A percentile compares a stretch with the other conserved stretches of the same genome.
Conservation (phyloP, 37 sponge, comb jelly and placozoan genomes). For the Oscarella lobularis region DNA sequence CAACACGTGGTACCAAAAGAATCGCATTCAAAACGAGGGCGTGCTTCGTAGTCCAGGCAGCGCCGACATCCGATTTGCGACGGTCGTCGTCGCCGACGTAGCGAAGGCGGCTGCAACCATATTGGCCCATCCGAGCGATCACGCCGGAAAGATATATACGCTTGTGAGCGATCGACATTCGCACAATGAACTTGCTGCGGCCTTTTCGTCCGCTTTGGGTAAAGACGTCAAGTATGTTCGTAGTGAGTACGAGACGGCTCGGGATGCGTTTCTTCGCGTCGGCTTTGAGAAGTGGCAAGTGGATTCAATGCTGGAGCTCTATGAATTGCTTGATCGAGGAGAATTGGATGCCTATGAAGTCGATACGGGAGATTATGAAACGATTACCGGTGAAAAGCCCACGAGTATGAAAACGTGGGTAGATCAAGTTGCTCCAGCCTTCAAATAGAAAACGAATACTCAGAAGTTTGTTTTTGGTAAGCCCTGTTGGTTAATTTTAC, state of each 20-base stretch:
- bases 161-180: neutral
- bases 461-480: neutral
- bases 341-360: too few species aligned
- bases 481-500: too few species aligned
- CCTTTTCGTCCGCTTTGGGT: neutral
- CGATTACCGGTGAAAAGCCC: neutral
- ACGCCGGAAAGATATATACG: neutral
- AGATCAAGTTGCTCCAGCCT: neutral
- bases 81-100: neutral
- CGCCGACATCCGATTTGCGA: neutral
- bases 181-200: neutral
- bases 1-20: neutral
- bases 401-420: neutral
- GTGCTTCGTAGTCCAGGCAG: neutral
- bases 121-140: neutral
- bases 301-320: neutral
- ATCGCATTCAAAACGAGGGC: neutral
- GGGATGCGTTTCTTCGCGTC: neutral
- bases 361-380: too few species aligned
- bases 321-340: too few species aligned
- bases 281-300: neutral
- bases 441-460: neutral
- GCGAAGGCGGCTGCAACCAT: neutral
- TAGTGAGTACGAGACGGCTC: neutral
- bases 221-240: neutral